These are phyloP conservation scores for Dinothrombium tinctorium DNA, from an alignment of 1,140 invertebrate species.

Conservation along the genomic window DNA sequence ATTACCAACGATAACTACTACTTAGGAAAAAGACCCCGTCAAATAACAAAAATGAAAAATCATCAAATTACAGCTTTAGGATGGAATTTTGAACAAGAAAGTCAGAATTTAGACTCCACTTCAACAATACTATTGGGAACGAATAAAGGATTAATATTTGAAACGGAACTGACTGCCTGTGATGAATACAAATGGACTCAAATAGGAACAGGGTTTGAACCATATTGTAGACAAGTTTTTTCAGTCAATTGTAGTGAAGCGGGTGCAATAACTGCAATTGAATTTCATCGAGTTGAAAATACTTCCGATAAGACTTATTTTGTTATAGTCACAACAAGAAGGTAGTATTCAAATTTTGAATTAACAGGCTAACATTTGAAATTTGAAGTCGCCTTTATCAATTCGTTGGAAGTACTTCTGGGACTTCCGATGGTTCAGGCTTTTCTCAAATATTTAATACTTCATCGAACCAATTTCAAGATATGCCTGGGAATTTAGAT, in stretches of 20 bases:
- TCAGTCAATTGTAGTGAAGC: conserved; percentile 22
- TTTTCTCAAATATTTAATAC: conserved; percentile 6
- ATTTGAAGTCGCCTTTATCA: conserved; percentile 7
- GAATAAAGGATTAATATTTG: conserved; percentile 67
- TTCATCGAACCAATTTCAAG: conserved; percentile 33
- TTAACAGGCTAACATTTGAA: not conserved
- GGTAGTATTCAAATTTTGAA: conserved; percentile 15
- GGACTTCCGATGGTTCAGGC: not conserved
- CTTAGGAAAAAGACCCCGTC: conserved; percentile 39
- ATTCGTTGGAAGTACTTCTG: not conserved
- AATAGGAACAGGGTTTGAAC: conserved; percentile 35
- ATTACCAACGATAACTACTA: conserved; percentile 59
- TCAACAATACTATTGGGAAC: conserved; percentile 68
- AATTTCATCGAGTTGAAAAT: conserved; percentile 39
- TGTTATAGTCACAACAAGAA: conserved; percentile 54
- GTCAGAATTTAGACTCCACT: conserved; percentile 38
- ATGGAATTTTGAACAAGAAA: conserved; percentile 38
- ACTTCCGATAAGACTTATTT: conserved; percentile 36
- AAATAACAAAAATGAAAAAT: conserved; percentile 26
- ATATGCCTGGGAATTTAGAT: conserved; percentile 43
- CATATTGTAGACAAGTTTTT: conserved; percentile 60
- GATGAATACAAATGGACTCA: conserved; percentile 28
- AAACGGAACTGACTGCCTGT: conserved; percentile 54
- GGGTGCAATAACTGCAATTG: conserved; percentile 51
- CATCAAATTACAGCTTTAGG: conserved; percentile 71